Evolutionary conservation across 64 coral and sea anemone genomes (phyloP).

Genomic region (Dendrophyllia cribrosa): DNA sequence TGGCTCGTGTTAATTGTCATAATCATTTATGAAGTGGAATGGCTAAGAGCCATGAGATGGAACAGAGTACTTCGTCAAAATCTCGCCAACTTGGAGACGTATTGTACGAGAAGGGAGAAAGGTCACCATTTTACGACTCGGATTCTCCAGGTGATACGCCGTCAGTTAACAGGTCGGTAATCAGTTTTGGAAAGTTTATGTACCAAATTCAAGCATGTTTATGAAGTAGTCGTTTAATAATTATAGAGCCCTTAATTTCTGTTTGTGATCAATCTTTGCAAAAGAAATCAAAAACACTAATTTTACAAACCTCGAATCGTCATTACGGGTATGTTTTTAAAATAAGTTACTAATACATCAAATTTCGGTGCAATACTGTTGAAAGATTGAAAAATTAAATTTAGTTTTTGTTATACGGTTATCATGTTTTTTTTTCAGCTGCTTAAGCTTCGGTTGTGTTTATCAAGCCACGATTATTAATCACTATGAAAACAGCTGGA

Average conservation of each 20-base stretch:
- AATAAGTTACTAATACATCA: background rate
- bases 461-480: conserved; percentile 10
- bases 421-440: background rate
- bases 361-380: background rate
- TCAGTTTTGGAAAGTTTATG: conserved; percentile 25
- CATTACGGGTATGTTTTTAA: too few species aligned
- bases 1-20: conserved; percentile 12
- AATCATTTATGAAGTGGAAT: conserved; percentile 27
- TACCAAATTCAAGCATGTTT: conserved; percentile 38
- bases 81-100: background rate
- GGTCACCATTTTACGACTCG: conserved; percentile 52
- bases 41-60: conserved; percentile 43
- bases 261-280: background rate
- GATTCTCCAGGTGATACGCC: conserved; percentile 59
- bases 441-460: conserved; percentile 16
- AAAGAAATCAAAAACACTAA: background rate
- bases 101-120: background rate
- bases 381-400: background rate
- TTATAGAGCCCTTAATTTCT: background rate
- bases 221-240: conserved; percentile 51
- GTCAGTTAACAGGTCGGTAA: conserved; percentile 37
- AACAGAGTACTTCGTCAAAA: background rate
- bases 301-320: background rate
- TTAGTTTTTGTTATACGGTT: background rate
- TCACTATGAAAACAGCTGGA: conserved; percentile 22